A percentile compares a stretch with the other conserved stretches of the same genome.
Evolutionary conservation across 2,888 invertebrate genomes (phyloP).

Genomic region (Pachliopta kotzebuea): DNA sequence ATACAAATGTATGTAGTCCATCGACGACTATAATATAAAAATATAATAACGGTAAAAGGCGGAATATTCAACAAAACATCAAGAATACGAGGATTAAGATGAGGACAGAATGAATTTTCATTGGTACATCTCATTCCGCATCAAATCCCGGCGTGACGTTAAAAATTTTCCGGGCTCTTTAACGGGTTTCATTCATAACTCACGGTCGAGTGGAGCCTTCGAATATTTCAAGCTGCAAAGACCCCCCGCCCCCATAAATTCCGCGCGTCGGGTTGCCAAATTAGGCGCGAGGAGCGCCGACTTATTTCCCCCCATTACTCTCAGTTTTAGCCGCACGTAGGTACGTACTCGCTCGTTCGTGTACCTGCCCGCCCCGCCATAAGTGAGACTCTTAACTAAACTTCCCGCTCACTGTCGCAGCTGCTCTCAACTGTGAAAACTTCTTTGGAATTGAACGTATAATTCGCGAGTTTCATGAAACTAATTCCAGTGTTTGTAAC

Average conservation of each 20-base stretch:
- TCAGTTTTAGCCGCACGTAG: constrained; percentile 39
- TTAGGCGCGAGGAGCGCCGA: constrained; percentile 77
- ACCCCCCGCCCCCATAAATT: constrained; percentile 75
- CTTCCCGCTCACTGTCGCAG: constrained; percentile 65
- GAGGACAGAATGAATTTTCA: constrained; percentile 20
- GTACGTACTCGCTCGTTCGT: too few relatives aligned
- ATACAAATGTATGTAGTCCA: not conserved
- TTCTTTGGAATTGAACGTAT: constrained; percentile 42
- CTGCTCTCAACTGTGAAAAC: constrained; percentile 55
- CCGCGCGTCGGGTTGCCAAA: constrained; percentile 79
- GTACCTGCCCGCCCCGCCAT: constrained; percentile 32
- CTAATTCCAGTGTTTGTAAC: constrained; percentile 32
- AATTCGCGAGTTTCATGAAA: constrained; percentile 39
- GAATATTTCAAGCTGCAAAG: constrained; percentile 76
- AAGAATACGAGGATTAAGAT: constrained; percentile 5
- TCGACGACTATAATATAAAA: not conserved
- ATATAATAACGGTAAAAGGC: not conserved
- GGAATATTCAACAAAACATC: not conserved
- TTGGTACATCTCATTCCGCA: constrained; percentile 41
- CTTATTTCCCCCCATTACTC: constrained; percentile 71
- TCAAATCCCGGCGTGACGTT: constrained; percentile 56
- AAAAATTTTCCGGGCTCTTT: constrained; percentile 79
- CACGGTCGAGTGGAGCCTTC: constrained; percentile 77
- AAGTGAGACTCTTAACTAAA: constrained; percentile 59
- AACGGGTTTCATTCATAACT: constrained; percentile 80